phyloP scores from a whole-genome alignment of 2,797 vertebrate species.

The Acropternis orthonyx region DNA sequence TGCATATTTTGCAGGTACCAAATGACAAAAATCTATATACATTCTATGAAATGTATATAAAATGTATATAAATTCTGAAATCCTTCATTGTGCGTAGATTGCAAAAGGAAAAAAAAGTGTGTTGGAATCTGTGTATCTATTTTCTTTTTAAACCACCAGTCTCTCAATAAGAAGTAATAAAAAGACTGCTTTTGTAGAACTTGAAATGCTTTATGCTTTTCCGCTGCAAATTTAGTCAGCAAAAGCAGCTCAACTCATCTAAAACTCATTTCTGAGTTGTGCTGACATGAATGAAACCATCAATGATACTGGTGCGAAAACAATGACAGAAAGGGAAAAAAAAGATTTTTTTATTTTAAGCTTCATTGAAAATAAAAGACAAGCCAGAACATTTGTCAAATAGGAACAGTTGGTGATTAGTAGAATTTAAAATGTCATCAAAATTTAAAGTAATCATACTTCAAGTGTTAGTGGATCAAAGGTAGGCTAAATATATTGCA shows the following conservation, averaged over 20 bases:
- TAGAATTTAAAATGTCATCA: background rate
- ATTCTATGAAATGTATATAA: background rate
- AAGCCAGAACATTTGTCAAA: background rate
- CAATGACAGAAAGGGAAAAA: background rate
- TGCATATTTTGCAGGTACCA: background rate
- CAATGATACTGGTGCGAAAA: background rate
- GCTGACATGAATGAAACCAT: conserved; percentile 51
- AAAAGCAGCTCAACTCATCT: conserved; percentile 41
- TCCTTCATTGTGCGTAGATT: background rate
- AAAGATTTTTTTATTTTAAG: background rate
- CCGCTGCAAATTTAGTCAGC: conserved; percentile 35
- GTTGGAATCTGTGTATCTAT: background rate
- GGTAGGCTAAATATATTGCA: background rate
- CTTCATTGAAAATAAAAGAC: background rate
- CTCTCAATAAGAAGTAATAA: background rate
- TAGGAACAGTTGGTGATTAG: background rate
- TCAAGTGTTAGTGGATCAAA: background rate
- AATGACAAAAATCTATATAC: background rate
- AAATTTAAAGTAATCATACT: background rate
- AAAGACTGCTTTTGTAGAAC: background rate
- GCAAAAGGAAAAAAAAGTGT: background rate
- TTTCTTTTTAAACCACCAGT: background rate
- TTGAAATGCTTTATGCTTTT: conserved; percentile 21
- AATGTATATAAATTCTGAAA: background rate
- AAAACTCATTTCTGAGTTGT: conserved; percentile 45